phyloP scores from a whole-genome alignment of 2,797 vertebrate species.

The Chelonia mydas region DNA sequence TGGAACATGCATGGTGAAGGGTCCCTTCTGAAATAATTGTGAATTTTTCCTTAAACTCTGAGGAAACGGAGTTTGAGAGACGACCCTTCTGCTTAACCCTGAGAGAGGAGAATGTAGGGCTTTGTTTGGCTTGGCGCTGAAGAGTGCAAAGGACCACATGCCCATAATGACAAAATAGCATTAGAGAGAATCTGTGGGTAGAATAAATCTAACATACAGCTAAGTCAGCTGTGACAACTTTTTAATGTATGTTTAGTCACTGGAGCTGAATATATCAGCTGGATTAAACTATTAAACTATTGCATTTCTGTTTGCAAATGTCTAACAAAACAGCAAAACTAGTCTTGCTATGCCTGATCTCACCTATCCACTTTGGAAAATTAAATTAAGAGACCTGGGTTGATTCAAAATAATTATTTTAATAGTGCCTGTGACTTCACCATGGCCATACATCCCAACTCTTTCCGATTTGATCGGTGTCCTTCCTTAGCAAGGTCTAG shows the following conservation, averaged over 20 bases:
- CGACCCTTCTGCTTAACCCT: background rate
- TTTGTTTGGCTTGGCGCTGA: background rate
- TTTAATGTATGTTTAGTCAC: slow-evolving; percentile 53
- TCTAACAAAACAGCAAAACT: slow-evolving; percentile 53
- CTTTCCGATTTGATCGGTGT: background rate
- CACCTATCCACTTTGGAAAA: slow-evolving; percentile 32
- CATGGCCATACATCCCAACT: background rate
- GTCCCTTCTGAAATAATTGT: background rate
- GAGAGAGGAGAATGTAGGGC: background rate
- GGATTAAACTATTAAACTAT: slow-evolving; percentile 64
- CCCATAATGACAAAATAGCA: slow-evolving; percentile 11
- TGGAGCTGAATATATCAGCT: slow-evolving; percentile 69
- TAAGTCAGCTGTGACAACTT: slow-evolving; percentile 16
- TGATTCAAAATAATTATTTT: background rate
- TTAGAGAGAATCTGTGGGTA: background rate
- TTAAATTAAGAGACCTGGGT: slow-evolving; percentile 26
- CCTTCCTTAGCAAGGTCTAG: background rate
- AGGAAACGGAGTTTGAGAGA: slow-evolving; percentile 2
- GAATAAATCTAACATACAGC: slow-evolving; percentile 49
- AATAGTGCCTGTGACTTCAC: slow-evolving; percentile 19
- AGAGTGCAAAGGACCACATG: slow-evolving; percentile 4
- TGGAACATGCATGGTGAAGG: background rate
- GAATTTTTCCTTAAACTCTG: background rate
- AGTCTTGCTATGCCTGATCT: slow-evolving; percentile 64
- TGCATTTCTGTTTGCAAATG: slow-evolving; percentile 48